Conservation (phyloP, 2,888 invertebrate species). For the Syrista parreyssii region DNA sequence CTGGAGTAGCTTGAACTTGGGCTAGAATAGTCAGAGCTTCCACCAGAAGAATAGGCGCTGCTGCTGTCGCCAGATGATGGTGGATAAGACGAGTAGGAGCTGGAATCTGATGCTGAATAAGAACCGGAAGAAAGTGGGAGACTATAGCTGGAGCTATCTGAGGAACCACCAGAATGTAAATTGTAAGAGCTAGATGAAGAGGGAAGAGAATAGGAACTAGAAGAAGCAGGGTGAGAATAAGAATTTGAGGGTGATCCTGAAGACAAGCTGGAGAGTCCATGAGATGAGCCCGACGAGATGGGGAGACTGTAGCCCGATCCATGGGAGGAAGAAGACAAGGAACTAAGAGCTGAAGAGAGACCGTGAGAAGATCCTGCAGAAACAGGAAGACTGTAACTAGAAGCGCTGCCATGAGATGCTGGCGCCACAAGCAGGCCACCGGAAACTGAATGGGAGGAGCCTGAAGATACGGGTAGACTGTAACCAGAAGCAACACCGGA, state of each 20-base stretch:
- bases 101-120: slow-evolving; percentile 25
- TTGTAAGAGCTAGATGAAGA: slow-evolving; percentile 34
- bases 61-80: slow-evolving; percentile 49
- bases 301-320: slow-evolving; percentile 15
- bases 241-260: slow-evolving; percentile 25
- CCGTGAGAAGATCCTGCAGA: slow-evolving; percentile 35
- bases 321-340: slow-evolving; percentile 9
- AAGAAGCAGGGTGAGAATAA: slow-evolving; percentile 11
- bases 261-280: slow-evolving; percentile 10
- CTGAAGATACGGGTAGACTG: slow-evolving; percentile 30
- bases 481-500: slow-evolving; percentile 32
- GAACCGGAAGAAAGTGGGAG: slow-evolving; percentile 43
- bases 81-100: slow-evolving; percentile 37
- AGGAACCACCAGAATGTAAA: slow-evolving; percentile 44
- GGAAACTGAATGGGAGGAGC: slow-evolving; percentile 39
- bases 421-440: slow-evolving; percentile 44
- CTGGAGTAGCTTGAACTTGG: slow-evolving; percentile 34
- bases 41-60: slow-evolving; percentile 27
- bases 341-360: slow-evolving; percentile 24
- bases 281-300: slow-evolving; percentile 12
- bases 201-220: slow-evolving; percentile 19
- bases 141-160: slow-evolving; percentile 49
- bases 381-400: slow-evolving; percentile 34
- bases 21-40: slow-evolving; percentile 25
- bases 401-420: slow-evolving; percentile 19